Evolutionary conservation across 2,888 invertebrate genomes (phyloP).

Genomic region (Candidula unifasciata): DNA sequence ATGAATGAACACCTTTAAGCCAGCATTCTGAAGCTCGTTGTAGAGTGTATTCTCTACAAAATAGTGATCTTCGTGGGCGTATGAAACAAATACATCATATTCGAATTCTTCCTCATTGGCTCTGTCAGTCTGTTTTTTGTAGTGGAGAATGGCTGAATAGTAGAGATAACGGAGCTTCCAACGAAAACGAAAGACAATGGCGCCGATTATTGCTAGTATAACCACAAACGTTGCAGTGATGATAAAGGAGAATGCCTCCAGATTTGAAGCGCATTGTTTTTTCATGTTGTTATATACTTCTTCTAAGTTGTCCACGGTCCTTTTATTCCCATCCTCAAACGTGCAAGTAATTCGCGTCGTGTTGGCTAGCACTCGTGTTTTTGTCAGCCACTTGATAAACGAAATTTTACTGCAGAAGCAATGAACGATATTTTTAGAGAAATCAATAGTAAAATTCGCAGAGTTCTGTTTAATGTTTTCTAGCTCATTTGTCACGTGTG

Average conservation of each 20-base stretch:
- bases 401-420: conserved; percentile 35
- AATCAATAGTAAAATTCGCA: conserved; percentile 5
- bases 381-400: conserved; percentile 40
- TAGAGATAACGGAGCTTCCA: conserved; percentile 49
- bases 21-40: neutral
- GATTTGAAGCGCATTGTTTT: conserved; percentile 24
- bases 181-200: conserved; percentile 41
- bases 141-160: conserved; percentile 36
- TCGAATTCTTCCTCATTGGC: neutral
- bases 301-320: neutral
- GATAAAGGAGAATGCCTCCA: neutral
- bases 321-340: conserved; percentile 7
- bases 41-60: conserved; percentile 34
- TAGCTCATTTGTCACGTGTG: neutral
- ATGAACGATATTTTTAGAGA: conserved; percentile 9
- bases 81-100: conserved; percentile 50
- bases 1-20: conserved; percentile 43
- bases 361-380: neutral
- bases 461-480: neutral
- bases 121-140: neutral
- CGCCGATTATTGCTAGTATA: neutral
- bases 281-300: neutral
- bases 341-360: neutral
- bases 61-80: conserved; percentile 39
- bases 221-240: neutral